Percentiles rank a stretch among this genome's conserved stretches.
Evolutionary conservation across 2,888 invertebrate species (phyloP).

Genomic region (Lysandra coridon): DNA sequence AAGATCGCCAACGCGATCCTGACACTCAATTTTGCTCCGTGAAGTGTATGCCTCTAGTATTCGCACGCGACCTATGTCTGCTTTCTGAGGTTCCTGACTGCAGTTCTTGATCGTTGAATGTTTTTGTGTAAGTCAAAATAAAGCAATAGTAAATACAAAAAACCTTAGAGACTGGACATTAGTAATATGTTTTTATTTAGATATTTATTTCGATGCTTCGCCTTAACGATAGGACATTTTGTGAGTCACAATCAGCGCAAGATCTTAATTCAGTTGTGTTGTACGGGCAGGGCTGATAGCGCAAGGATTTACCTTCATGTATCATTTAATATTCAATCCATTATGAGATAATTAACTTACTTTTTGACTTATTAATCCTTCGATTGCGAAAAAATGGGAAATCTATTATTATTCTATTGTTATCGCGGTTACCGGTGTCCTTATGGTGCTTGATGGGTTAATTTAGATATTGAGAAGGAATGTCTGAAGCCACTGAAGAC

Average conservation of each 20-base stretch:
- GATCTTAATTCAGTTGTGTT: slow-evolving; percentile 80
- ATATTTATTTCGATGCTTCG: background rate
- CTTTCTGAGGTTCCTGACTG: too few species aligned
- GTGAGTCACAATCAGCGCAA: slow-evolving; percentile 67
- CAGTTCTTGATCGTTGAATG: too few species aligned
- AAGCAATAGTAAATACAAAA: too few species aligned
- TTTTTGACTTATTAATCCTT: background rate
- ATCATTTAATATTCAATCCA: slow-evolving; percentile 1
- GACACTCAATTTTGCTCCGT: background rate
- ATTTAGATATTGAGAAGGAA: too few species aligned
- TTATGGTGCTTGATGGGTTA: too few species aligned
- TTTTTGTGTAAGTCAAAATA: too few species aligned
- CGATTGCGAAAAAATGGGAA: background rate
- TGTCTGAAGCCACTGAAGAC: too few species aligned
- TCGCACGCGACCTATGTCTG: background rate
- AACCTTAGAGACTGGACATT: background rate
- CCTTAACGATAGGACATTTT: slow-evolving; percentile 28
- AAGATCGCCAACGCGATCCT: background rate
- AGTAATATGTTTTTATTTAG: background rate
- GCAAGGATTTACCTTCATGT: slow-evolving; percentile 1
- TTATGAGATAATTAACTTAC: slow-evolving; percentile 20
- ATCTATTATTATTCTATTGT: too few species aligned
- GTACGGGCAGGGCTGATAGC: slow-evolving; percentile 58
- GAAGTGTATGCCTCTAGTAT: background rate
- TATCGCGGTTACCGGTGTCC: too few species aligned